Base-by-base conservation (phyloP, 1,140 invertebrate species). In the Ganaspis sp. region DNA sequence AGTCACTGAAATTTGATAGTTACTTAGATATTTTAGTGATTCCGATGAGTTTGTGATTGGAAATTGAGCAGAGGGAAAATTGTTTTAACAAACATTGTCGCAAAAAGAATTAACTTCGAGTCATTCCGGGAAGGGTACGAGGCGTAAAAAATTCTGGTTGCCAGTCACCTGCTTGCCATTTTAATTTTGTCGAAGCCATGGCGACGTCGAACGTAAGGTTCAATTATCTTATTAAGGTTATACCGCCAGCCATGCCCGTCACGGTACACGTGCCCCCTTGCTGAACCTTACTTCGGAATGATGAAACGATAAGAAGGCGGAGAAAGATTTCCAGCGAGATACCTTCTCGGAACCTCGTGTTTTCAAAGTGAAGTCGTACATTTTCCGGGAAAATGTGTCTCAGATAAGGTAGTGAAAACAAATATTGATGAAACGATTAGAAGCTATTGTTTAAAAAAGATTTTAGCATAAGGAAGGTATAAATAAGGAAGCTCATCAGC, bases 211-310 rank as follows among this genome's bases (percentile, higher is more conserved):
- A 49, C 45, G 45, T n/a, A 49, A 17, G 45, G 45, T 49, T 49
- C 45, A 49, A 49, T 49, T 49, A 49, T 49, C 45, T 49, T 49
- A 49, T 49, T 49, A 49, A 49, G 45, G 45, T n/a, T 49, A 49
- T 49, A 49, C 45, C n/a, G 45, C 45, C 45, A 49, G 45, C 45
- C 45, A 49, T 49, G 45, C 45, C 45, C 45, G 45, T 49, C 45
- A 49, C 45, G 45, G 45, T 49, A 49, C 45, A 49, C 45, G 45
- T 49, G 45, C 45, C 12, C 4, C 45, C 45, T 45, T 6, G n/a
- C 45, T n/a, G 17, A 49, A 15, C 45, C 17, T 17, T 49, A 49
- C 45, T n/a, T 49, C 45, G 45, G 17, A 49, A 49, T 49, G 45
- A 49, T 49, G 2, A 1, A 49, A n/a, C 45, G 45, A 49, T 49